A percentile compares a stretch with the other conserved stretches of the same genome.
phyloP scores from a whole-genome alignment of 2,888 invertebrate genomes.

The Didymodactylos carnosus region DNA sequence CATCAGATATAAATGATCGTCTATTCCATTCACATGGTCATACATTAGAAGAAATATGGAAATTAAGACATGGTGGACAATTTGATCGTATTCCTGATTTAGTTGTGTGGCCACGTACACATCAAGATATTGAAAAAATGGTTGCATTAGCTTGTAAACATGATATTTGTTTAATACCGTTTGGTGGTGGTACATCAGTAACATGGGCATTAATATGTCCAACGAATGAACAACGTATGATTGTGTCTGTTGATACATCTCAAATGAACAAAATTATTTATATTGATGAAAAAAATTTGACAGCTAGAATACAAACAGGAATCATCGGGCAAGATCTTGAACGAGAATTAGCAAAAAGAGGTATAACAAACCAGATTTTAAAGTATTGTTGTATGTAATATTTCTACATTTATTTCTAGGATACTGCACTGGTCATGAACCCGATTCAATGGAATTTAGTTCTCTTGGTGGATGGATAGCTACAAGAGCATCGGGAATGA shows the following conservation, averaged over 20 bases:
- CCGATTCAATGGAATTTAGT: slow-evolving; percentile 84
- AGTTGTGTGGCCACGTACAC: slow-evolving; percentile 68
- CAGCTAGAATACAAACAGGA: slow-evolving; percentile 65
- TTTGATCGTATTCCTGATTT: slow-evolving; percentile 72
- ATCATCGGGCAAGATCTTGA: slow-evolving; percentile 86
- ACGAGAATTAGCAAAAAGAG: slow-evolving; percentile 34
- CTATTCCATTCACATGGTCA: slow-evolving; percentile 71
- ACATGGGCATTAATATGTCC: slow-evolving; percentile 72
- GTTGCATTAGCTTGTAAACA: slow-evolving; percentile 53
- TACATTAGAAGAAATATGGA: slow-evolving; percentile 67
- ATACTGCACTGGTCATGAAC: slow-evolving; percentile 75
- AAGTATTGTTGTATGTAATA: no score
- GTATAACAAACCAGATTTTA: not conserved
- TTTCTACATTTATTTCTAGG: no score
- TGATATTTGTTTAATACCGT: slow-evolving; percentile 67
- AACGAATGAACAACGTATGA: slow-evolving; percentile 51
- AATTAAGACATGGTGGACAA: slow-evolving; percentile 46
- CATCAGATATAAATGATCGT: slow-evolving; percentile 58
- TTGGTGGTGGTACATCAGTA: slow-evolving; percentile 81
- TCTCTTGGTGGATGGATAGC: slow-evolving; percentile 87
- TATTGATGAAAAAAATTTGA: slow-evolving; percentile 65
- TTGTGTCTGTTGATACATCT: slow-evolving; percentile 72
- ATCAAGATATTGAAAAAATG: slow-evolving; percentile 62
- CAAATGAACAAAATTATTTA: slow-evolving; percentile 85
- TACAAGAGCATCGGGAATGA: slow-evolving; percentile 93